Evolutionary conservation across 1,140 invertebrate genomes (phyloP).

Genomic region (Vanessa atalanta): DNA sequence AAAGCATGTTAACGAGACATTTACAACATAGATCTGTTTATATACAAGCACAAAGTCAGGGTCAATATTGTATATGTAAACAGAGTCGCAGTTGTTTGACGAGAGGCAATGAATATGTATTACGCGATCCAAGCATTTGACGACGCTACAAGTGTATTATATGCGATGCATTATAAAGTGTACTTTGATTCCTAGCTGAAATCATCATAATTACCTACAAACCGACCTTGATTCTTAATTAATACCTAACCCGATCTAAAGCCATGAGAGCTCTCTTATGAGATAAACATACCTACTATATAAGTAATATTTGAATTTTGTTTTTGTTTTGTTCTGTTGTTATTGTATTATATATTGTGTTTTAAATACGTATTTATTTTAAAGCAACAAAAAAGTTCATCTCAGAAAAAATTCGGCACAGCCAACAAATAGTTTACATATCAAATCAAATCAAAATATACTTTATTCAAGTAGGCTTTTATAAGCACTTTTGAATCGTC

Average conservation of each 20-base stretch:
- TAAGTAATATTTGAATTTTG: too few relatives aligned
- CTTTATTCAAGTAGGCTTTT: too few relatives aligned
- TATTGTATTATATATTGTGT: too few relatives aligned
- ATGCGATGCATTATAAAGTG: not conserved
- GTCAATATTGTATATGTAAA: conserved; percentile 11
- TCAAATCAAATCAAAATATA: too few relatives aligned
- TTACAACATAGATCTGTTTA: not conserved
- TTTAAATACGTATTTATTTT: too few relatives aligned
- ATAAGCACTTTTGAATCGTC: too few relatives aligned
- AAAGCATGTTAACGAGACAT: not conserved
- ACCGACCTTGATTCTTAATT: conserved; percentile 13
- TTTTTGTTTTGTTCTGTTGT: too few relatives aligned
- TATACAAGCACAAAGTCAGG: conserved; percentile 16
- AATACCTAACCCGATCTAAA: conserved; percentile 3
- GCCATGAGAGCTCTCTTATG: not conserved
- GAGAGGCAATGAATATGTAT: conserved; percentile 22
- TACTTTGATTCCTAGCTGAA: conserved; percentile 17
- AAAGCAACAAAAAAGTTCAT: too few relatives aligned
- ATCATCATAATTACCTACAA: conserved; percentile 12
- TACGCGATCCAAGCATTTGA: conserved; percentile 7
- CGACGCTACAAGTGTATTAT: conserved; percentile 17
- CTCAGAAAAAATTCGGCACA: too few relatives aligned
- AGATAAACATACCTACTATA: too few relatives aligned
- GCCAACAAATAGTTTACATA: too few relatives aligned
- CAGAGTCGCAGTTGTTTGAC: conserved; percentile 21